A percentile compares a stretch with the other conserved stretches of the same genome.
Conservation (phyloP, 2,113 vertebrate species). For the Psettodes erumei region DNA sequence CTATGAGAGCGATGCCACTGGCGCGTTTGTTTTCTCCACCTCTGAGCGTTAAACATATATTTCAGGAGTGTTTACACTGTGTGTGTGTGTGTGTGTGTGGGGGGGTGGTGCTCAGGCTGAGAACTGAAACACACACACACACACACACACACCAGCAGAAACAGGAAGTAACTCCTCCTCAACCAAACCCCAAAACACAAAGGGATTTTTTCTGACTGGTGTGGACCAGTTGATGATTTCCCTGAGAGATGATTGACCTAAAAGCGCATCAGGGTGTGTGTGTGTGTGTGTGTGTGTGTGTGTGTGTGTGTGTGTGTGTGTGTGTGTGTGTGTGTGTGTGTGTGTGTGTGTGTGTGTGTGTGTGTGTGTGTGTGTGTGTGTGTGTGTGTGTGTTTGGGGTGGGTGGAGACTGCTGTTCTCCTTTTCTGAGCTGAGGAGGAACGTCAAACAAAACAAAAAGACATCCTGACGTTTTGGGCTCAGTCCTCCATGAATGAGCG, state of each 20-base stretch:
- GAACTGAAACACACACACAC: constrained; percentile 47
- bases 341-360: no score
- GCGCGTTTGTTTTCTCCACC: constrained; percentile 22
- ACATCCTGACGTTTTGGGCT: constrained; percentile 44
- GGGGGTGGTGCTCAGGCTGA: constrained; percentile 20
- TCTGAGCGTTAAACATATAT: constrained; percentile 29
- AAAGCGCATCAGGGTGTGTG: constrained; percentile 65
- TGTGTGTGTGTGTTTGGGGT: no score
- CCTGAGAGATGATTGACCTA: constrained; percentile 80
- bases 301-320: no score
- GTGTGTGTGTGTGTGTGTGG: no score
- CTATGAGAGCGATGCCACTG: constrained; percentile 29
- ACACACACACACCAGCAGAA: no score
- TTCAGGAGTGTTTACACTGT: constrained; percentile 8
- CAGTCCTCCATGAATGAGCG: constrained; percentile 36
- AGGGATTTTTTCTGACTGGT: constrained; percentile 53
- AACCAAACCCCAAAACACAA: constrained; percentile 49
- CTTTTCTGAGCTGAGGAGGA: constrained; percentile 38
- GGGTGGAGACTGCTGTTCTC: constrained; percentile 70
- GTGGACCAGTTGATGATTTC: constrained; percentile 74
- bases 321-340: no score
- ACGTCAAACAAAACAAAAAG: constrained; percentile 68
- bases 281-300: no score
- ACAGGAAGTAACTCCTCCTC: no score
- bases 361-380: no score